Percentiles rank a stretch among this genome's conserved stretches.
Conservation (phyloP, 2,113 vertebrate genomes). For the Morone chrysops region DNA sequence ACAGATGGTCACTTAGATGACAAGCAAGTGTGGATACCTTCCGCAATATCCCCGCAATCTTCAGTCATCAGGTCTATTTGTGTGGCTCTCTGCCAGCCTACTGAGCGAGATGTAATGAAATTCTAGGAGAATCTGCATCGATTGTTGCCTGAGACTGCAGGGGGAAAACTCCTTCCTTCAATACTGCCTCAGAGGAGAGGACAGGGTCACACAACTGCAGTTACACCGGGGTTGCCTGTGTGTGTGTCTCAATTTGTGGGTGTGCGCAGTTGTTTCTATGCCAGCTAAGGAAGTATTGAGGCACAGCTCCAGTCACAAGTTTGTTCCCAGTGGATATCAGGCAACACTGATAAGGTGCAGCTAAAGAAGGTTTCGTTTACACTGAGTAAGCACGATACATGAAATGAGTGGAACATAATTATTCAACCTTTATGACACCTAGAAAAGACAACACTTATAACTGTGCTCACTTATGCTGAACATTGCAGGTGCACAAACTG, state of each 20-base stretch:
- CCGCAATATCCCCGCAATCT: slow-evolving; percentile 45
- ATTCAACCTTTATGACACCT: not conserved
- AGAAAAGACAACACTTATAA: not conserved
- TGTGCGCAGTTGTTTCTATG: not conserved
- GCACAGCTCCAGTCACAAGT: slow-evolving; percentile 26
- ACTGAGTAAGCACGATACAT: slow-evolving; percentile 20
- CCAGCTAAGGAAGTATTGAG: not conserved
- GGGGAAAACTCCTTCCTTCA: slow-evolving; percentile 62
- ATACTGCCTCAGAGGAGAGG: slow-evolving; percentile 64
- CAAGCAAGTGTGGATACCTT: slow-evolving; percentile 38
- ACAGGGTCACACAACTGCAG: slow-evolving; percentile 65
- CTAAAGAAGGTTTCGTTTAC: not conserved
- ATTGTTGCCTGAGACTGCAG: slow-evolving; percentile 66
- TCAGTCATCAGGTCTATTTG: slow-evolving; percentile 54
- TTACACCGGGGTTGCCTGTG: slow-evolving; percentile 41
- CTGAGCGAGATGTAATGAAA: slow-evolving; percentile 68
- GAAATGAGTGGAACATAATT: not conserved
- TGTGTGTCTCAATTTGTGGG: slow-evolving; percentile 24
- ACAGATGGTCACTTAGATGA: slow-evolving; percentile 20
- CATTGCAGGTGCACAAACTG: not conserved
- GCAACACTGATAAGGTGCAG: slow-evolving; percentile 24
- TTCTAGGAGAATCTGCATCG: slow-evolving; percentile 71
- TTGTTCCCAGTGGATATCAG: slow-evolving; percentile 13
- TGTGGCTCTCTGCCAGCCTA: slow-evolving; percentile 61
- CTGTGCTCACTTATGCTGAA: not conserved